Evolutionary conservation across 2,797 vertebrate species (phyloP).

Genomic region (Pangasius djambal): DNA sequence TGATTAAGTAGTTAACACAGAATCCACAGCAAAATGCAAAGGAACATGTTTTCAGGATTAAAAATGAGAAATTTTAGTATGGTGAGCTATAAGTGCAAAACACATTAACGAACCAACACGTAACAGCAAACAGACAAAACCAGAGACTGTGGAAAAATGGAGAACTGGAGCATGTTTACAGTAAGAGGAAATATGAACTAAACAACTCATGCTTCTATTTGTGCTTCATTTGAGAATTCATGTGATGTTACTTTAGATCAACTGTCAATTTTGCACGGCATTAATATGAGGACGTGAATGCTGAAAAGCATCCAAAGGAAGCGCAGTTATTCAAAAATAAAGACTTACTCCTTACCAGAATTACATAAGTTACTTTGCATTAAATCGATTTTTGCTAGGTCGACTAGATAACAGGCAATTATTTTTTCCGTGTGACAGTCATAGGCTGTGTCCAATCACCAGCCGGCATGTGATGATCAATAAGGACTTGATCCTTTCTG

Average conservation of each 20-base stretch:
- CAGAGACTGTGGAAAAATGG: not conserved
- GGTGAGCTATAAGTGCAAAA: constrained; percentile 1
- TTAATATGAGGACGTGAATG: not conserved
- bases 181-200: not conserved
- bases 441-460: not conserved
- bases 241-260: not conserved
- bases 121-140: not conserved
- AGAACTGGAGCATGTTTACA: not conserved
- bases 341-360: not conserved
- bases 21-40: constrained; percentile 7
- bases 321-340: not conserved
- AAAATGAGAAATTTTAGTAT: not conserved
- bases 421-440: not conserved
- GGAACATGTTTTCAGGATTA: not conserved
- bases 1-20: not conserved
- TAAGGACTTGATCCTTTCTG: no score
- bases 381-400: not conserved
- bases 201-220: not conserved
- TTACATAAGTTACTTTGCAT: not conserved
- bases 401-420: no score
- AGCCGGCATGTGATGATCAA: no score
- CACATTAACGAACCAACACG: not conserved
- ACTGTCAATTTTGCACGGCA: not conserved
- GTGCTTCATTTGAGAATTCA: not conserved
- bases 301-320: not conserved